Evolutionary conservation across 2,113 vertebrate species (phyloP).

Genomic region (Hippotragus niger): DNA sequence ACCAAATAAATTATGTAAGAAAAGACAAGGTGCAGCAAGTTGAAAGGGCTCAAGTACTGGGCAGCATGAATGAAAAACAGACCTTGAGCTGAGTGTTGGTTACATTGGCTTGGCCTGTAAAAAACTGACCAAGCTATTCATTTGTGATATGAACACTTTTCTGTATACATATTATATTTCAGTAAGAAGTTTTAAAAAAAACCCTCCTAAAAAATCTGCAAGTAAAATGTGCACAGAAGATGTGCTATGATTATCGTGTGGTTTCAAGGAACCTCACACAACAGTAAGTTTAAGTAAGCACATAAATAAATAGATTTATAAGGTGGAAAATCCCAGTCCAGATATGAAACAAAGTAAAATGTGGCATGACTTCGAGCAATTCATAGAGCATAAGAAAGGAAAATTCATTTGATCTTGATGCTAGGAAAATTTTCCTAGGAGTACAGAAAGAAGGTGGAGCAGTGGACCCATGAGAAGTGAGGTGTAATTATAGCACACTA

Average conservation of each 20-base stretch:
- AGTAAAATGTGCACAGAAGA: constrained; percentile 28
- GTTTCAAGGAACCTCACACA: constrained; percentile 7
- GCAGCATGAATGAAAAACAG: not conserved
- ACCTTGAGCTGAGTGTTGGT: not conserved
- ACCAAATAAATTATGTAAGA: constrained; percentile 18
- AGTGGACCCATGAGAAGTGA: not conserved
- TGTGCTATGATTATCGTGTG: constrained; percentile 1
- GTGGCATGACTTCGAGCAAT: constrained; percentile 8
- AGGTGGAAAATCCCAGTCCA: not conserved
- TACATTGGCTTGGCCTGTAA: not conserved
- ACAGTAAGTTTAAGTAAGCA: not conserved
- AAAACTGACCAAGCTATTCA: not conserved
- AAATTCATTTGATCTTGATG: constrained; percentile 7
- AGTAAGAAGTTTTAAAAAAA: not conserved
- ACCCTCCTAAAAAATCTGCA: not conserved
- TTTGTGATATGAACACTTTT: not conserved
- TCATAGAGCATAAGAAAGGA: not conserved
- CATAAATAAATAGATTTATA: not conserved
- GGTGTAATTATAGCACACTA: not conserved
- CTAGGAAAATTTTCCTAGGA: constrained; percentile 7
- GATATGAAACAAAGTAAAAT: constrained; percentile 10
- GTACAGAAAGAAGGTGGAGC: not conserved
- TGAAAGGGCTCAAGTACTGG: not conserved
- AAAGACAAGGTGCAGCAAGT: not conserved
- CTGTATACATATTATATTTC: not conserved